Evolutionary conservation across 2,797 vertebrate genomes (phyloP).

Genomic region (Sitta carolinensis): DNA sequence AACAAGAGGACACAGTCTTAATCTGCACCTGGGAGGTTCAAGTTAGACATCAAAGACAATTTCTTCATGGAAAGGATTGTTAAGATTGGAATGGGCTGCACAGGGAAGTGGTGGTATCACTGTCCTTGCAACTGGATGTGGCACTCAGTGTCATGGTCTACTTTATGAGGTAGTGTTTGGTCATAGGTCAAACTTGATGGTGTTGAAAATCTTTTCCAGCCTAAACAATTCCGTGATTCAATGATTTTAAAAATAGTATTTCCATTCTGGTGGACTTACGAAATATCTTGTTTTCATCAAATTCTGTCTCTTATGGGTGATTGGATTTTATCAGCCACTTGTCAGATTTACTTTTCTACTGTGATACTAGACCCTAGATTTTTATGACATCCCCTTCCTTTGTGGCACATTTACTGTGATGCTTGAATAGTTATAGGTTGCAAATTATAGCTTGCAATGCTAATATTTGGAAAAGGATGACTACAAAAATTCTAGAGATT

Average conservation of each 20-base stretch:
- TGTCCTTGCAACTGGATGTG: background rate
- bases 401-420: background rate
- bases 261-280: background rate
- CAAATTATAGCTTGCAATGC: background rate
- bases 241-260: background rate
- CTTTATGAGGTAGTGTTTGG: rapidly evolving
- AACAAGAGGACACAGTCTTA: background rate
- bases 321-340: background rate
- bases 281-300: background rate
- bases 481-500: background rate
- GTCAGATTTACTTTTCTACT: background rate
- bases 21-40: background rate
- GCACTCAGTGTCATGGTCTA: no score
- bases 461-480: background rate
- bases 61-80: background rate
- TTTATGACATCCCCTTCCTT: background rate
- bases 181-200: background rate
- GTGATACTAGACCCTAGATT: background rate
- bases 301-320: background rate
- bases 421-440: background rate
- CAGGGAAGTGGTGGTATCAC: background rate
- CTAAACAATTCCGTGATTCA: background rate
- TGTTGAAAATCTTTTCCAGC: background rate
- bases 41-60: background rate
- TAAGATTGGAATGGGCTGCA: background rate